Conservation (phyloP, 2,888 invertebrate genomes). For the Melanostoma scalare region DNA sequence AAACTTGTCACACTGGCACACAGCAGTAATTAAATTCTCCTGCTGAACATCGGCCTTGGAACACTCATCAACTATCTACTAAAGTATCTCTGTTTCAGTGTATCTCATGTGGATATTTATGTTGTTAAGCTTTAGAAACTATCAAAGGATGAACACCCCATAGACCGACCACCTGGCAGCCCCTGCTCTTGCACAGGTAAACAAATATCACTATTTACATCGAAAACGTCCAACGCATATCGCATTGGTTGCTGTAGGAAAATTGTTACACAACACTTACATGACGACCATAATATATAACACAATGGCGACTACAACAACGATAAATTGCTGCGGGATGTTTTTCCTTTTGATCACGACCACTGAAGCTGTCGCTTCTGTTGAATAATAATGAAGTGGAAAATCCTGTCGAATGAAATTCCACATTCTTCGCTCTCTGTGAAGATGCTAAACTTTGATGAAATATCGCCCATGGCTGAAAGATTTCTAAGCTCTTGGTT, state of each 20-base stretch:
- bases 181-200: neutral
- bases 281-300: neutral
- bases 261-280: slow-evolving; percentile 8
- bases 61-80: too few relatives aligned
- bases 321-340: slow-evolving; percentile 6
- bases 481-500: slow-evolving; percentile 23
- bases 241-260: neutral
- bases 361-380: slow-evolving; percentile 22
- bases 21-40: too few relatives aligned
- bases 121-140: too few relatives aligned
- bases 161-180: too few relatives aligned
- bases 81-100: too few relatives aligned
- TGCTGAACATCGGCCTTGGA: too few relatives aligned
- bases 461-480: slow-evolving; percentile 47
- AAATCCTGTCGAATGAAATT: slow-evolving; percentile 34
- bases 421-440: neutral
- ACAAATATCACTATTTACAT: neutral
- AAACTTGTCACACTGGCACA: too few relatives aligned
- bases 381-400: slow-evolving; percentile 61
- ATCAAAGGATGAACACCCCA: too few relatives aligned
- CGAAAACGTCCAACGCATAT: neutral
- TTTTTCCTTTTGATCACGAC: slow-evolving; percentile 1
- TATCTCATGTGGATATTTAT: too few relatives aligned
- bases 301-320: neutral
- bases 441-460: slow-evolving; percentile 48